Percentiles rank a stretch among this genome's conserved stretches.
These are phyloP conservation scores for Anoplius nigerrimus DNA, from an alignment of 2,888 invertebrate species.

Conservation along the genomic window DNA sequence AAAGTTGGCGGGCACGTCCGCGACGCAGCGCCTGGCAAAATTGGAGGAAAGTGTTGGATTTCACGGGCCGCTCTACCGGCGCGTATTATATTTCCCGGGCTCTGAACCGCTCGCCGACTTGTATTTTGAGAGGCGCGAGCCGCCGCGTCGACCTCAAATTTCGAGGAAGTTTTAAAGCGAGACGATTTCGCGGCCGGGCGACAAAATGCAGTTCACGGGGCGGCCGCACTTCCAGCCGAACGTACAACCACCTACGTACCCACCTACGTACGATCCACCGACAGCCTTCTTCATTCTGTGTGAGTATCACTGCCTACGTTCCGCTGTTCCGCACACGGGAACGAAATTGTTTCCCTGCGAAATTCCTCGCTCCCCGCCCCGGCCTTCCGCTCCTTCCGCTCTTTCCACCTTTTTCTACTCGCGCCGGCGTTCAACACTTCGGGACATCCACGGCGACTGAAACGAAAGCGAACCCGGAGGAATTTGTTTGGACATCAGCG, in stretches of 20 bases:
- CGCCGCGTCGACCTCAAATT: slow-evolving; percentile 43
- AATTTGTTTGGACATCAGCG: slow-evolving; percentile 60
- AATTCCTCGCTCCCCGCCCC: slow-evolving; percentile 44
- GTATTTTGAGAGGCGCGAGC: slow-evolving; percentile 33
- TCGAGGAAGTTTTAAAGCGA: slow-evolving; percentile 45
- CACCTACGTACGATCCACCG: slow-evolving; percentile 11
- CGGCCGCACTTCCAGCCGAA: not conserved
- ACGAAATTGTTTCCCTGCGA: slow-evolving; percentile 36
- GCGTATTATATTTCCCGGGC: slow-evolving; percentile 33
- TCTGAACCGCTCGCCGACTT: slow-evolving; percentile 19
- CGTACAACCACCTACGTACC: not conserved
- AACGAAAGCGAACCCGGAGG: slow-evolving; percentile 44
- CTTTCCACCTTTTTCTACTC: slow-evolving; percentile 1
- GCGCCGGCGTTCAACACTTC: slow-evolving; percentile 22
- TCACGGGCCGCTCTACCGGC: slow-evolving; percentile 42
- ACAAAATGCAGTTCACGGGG: slow-evolving; percentile 40
- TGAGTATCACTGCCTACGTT: slow-evolving; percentile 1
- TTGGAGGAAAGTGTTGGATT: slow-evolving; percentile 51
- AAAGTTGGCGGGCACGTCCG: slow-evolving; percentile 55
- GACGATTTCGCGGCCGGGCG: slow-evolving; percentile 49
- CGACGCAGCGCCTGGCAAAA: slow-evolving; percentile 40
- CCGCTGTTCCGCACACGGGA: slow-evolving; percentile 17
- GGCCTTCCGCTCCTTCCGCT: not conserved
- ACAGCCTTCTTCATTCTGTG: no score
- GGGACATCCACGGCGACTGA: no score